Evolutionary conservation across 2,797 vertebrate species (phyloP), one percentile per base, ranked within the genome.

Genomic region (Eupleurogrammus muticus): DNA sequence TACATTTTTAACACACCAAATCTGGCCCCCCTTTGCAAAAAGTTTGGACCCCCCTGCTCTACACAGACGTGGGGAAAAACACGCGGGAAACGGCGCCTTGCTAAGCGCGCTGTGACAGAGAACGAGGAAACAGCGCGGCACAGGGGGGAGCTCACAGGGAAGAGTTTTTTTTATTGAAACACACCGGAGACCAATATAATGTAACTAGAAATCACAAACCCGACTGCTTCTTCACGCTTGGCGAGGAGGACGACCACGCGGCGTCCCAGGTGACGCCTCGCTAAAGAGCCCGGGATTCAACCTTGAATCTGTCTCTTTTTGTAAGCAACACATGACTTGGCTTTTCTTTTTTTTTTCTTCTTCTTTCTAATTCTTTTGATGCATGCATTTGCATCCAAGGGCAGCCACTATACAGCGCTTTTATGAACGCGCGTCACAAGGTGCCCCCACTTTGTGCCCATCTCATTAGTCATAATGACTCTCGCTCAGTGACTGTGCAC

Each of bases 391-490:
- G n/a, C 10, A 53, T 81, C 36, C 80, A 60, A 81, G 54, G 47
- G 34, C 64, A 66, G 24, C 16, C 7, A 10, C 34, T 50, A 46
- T 38, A 24, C 20, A 73, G 57, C 16, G 34, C 67, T 68, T 85
- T 61, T 69, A 66, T 77, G 70, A 70, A 44, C 52, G 34, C 46
- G 59, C 49, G 58, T 82, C 68, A 80, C 20, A 57, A 79, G 68
- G 50, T 54, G 66, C 23, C 51, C 55, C 57, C 73, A 57, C 58
- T 81, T 79, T 59, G 48, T 67, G 50, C 20, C 54, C 23, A 48
- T 70, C 63, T 83, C 78, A 74, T 81, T 67, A 75, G 66, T 75
- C 66, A 51, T 72, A 80, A 79, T 74, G 60, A 79, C 49, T 81
- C 53, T 36, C 9, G 49, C 42, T 60, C 61, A 42, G 54, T 0